phyloP scores from a whole-genome alignment of 1,140 invertebrate genomes.

The Bactericera cockerelli region DNA sequence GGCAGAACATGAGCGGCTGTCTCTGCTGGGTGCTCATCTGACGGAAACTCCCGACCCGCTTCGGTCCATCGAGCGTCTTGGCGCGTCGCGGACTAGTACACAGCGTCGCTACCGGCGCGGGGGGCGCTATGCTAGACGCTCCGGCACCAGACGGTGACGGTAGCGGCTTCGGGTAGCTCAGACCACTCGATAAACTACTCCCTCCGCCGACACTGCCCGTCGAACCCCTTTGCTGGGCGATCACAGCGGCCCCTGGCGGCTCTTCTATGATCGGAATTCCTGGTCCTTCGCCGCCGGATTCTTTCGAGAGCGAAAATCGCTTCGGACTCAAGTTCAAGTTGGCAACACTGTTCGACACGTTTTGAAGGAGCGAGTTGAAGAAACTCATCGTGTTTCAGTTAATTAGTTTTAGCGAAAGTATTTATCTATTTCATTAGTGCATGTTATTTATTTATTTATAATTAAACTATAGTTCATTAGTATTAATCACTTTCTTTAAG shows the following conservation, averaged over 20 bases:
- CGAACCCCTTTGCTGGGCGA: constrained; percentile 15
- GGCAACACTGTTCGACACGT: constrained; percentile 60
- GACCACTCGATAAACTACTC: too few species aligned
- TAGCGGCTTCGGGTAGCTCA: constrained; percentile 36
- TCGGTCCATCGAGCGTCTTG: constrained; percentile 27
- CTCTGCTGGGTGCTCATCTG: constrained; percentile 32
- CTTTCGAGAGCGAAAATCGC: constrained; percentile 51
- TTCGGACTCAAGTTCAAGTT: constrained; percentile 58
- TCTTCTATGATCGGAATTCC: constrained; percentile 27
- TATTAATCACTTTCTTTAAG: too few species aligned
- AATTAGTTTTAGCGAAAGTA: too few species aligned
- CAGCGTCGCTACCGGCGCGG: constrained; percentile 31
- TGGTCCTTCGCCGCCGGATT: constrained; percentile 37
- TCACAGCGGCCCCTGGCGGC: constrained; percentile 21
- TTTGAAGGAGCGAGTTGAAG: constrained; percentile 61
- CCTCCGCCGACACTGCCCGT: constrained; percentile 18
- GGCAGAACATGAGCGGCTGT: constrained; percentile 49
- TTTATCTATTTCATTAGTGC: too few species aligned
- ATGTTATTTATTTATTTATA: too few species aligned
- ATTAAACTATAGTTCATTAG: too few species aligned
- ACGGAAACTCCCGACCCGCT: constrained; percentile 31
- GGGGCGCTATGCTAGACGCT: constrained; percentile 33
- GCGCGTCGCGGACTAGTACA: constrained; percentile 33
- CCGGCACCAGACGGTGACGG: constrained; percentile 40
- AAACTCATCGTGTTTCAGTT: constrained; percentile 55